phyloP scores from a whole-genome alignment of 2,113 vertebrate genomes.

The Nipponia nippon region DNA sequence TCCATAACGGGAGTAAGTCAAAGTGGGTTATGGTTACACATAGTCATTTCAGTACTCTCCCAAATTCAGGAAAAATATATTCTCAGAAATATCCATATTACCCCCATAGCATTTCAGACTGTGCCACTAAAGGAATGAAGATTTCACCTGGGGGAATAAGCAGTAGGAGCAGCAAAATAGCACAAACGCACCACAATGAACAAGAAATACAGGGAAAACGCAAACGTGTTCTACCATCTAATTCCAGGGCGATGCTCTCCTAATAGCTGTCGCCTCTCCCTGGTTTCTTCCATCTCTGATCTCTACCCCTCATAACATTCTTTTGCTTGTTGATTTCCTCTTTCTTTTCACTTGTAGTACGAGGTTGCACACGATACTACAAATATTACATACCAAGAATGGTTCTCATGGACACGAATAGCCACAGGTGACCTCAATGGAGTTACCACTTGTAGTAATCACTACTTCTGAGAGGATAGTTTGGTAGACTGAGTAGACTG shows the following conservation, averaged over 20 bases:
- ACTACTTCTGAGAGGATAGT: background rate
- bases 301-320: background rate
- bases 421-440: background rate
- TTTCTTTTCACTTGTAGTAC: background rate
- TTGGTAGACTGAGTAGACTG: background rate
- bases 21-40: background rate
- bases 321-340: background rate
- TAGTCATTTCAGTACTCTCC: background rate
- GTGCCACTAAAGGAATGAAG: background rate
- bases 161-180: background rate
- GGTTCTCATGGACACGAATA: background rate
- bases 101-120: background rate
- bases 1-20: background rate
- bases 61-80: background rate
- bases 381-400: background rate
- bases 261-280: background rate
- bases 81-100: background rate
- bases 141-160: background rate
- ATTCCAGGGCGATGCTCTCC: background rate
- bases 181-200: background rate
- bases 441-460: background rate
- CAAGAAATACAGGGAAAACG: background rate
- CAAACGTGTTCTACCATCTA: background rate
- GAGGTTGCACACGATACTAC: background rate
- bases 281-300: background rate